Base-by-base conservation (phyloP, 1,140 invertebrate genomes). In the Drosophila biarmipes region DNA sequence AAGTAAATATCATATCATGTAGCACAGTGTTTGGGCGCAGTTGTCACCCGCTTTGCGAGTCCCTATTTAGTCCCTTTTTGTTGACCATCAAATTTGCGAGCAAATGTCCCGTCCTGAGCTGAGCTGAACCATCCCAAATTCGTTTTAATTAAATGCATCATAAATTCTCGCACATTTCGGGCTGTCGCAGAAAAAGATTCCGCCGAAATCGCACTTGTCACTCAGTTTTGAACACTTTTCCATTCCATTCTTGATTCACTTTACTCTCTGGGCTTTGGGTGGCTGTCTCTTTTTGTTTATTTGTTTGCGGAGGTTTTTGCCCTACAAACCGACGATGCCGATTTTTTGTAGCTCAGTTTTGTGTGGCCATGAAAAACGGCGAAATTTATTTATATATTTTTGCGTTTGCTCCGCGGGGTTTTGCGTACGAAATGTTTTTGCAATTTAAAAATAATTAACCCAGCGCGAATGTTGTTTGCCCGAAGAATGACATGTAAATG, bases 291-390 rank as follows among this genome's bases (percentile, higher is more conserved):
- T 54, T 17, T 42, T 54, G 55, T 15, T 42, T 37, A 15, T 37
- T 69, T 46, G 29, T 10, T 46, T 37, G 34, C 63, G 8, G 66
- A 56, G 67, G 63, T 71, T 71, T 69, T 71, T 69, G 54, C 54
- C 73, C 73, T 69, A 56, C 45, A 31, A 24, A 40, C 34, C 27
- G 48, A 15, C 63, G 67, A 40, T 48, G 67, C 52, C 64, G 31
- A 38, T 42, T 76, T 76, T 73, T 73, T 62, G 58, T 62, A 17
- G 53, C 57, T 56, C 51, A 21, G 34, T 58, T 46, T 46, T 49
- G 63, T 69, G 74, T 87, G 84, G 82, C 82, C 80, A 82, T 87
- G 82, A 87, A 87, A 82, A 87, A 54, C 63, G 66, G 71, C 66
- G 63, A 78, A 79, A 87, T 63, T 66, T 56, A 67, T 73, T 73